Base-by-base conservation (phyloP, 2,797 vertebrate species). In the Distichodus sexfasciatus region DNA sequence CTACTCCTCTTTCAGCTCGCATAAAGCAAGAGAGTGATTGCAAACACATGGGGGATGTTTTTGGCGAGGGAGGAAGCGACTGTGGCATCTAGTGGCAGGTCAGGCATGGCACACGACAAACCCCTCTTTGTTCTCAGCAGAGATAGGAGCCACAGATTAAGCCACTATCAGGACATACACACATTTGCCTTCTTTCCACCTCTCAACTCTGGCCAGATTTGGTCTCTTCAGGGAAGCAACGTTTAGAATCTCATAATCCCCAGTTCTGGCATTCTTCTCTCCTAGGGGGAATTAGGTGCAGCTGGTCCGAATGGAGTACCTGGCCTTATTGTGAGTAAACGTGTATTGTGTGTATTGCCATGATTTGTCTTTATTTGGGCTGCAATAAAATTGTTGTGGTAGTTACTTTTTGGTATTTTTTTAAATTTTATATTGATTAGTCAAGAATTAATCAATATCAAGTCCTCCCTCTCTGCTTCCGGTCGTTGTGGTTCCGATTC, bases 291-390 rank as follows among this genome's bases (percentile, higher is more conserved):
- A 40, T 80, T 96, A 79, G 97, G 96, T 86, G 88, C 92, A 80
- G 93, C 92, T 28, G 97, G 97, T 69, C 97, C 96, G 69, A 82
- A 82, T 79, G 97, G 97, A 89, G 94, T 99, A 73, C 85, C 80
- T 57, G 96, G 97, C 85, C 92, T 98, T 72, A 88, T 95, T 88
- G 97, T 99, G 89, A 98, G 96, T 96, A 73, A 44, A 59, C 23
- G 24, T 31, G 9, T 2, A 15, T 43, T 23, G 12, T 23, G n/a
- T 2, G 21, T 60, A 62, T 15, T 15, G 26, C 8, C 44, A 26
- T 40, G 10, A 31, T 43, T 43, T 12, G 4, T 43, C 14, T 43
- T 43, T 14, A 12, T 10, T n/a, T 15, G n/a, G n/a, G n/a, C n/a
- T n/a, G n/a, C n/a, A n/a, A n/a, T n/a, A n/a, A n/a, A n/a, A n/a